Evolutionary conservation across 1,140 invertebrate species (phyloP).

Genomic region (Galendromus occidentalis): DNA sequence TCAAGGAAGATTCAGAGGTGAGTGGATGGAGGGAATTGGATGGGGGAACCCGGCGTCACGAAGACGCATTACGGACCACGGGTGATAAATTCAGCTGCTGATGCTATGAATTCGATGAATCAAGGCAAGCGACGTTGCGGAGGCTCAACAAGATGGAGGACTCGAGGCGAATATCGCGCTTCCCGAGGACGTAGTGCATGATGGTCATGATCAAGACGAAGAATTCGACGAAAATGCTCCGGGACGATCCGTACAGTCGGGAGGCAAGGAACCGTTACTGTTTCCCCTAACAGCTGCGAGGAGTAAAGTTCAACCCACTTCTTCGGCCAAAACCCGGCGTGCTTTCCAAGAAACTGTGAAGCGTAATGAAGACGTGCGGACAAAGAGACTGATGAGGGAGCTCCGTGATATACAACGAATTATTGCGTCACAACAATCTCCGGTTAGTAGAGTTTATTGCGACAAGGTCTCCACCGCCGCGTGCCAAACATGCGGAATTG

Average conservation of each 20-base stretch:
- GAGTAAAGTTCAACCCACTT: conserved; percentile 3
- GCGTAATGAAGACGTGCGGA: conserved; percentile 36
- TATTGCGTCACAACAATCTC: conserved; percentile 31
- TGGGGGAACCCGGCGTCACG: too few relatives aligned
- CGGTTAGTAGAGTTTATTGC: too few relatives aligned
- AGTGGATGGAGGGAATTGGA: neutral
- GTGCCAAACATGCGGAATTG: too few relatives aligned
- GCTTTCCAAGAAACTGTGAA: conserved; percentile 2
- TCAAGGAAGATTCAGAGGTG: neutral
- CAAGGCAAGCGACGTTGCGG: neutral
- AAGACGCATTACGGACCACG: too few relatives aligned
- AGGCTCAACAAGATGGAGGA: neutral
- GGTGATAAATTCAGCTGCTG: too few relatives aligned
- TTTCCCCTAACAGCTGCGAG: neutral
- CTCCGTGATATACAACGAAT: conserved; percentile 46
- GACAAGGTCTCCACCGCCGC: too few relatives aligned
- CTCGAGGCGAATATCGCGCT: neutral
- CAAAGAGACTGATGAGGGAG: conserved; percentile 76
- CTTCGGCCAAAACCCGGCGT: neutral
- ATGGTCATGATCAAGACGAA: neutral
- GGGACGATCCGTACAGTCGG: neutral
- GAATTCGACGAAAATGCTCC: neutral
- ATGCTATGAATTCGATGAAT: neutral
- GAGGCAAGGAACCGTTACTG: neutral
- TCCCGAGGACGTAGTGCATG: neutral